These are phyloP conservation scores for Germaria angustata DNA, from an alignment of 2,888 invertebrate genomes.

Conservation along the genomic window DNA sequence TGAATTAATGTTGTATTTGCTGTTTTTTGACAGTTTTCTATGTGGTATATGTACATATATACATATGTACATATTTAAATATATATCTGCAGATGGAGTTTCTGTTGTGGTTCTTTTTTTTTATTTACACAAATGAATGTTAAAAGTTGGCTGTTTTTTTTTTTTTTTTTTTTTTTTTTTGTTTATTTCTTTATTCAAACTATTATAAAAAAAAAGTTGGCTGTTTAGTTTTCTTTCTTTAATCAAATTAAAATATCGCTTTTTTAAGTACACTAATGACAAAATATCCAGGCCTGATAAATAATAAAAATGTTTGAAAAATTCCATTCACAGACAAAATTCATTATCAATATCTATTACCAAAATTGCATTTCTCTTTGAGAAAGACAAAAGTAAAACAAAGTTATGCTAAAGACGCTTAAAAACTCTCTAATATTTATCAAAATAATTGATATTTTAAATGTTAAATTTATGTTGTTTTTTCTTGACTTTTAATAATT, in stretches of 20 bases:
- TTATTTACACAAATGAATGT: neutral
- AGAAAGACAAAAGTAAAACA: neutral
- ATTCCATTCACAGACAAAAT: conserved; percentile 42
- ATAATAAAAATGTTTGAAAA: conserved; percentile 35
- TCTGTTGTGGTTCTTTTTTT: conserved; percentile 18
- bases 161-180: neutral
- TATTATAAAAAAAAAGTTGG: conserved; percentile 21
- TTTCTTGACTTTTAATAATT: neutral
- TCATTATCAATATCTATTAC: conserved; percentile 43
- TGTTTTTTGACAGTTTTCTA: conserved; percentile 74
- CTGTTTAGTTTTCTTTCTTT: neutral
- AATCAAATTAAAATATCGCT: conserved; percentile 62
- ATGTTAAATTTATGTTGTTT: no score
- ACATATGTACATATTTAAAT: conserved; percentile 42
- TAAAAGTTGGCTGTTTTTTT: neutral
- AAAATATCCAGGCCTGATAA: conserved; percentile 27
- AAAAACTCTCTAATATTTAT: neutral
- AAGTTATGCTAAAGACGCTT: neutral
- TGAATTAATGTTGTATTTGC: conserved; percentile 77
- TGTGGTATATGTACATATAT: conserved; percentile 47
- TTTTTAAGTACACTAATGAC: conserved; percentile 29
- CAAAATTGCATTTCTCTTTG: no score
- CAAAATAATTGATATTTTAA: neutral
- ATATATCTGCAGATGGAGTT: conserved; percentile 42
- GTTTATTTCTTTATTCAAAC: conserved; percentile 49